A percentile compares a stretch with the other conserved stretches of the same genome.
These are phyloP conservation scores for Amphipoea lucens DNA, from an alignment of 2,888 invertebrate genomes.

Conservation along the genomic window DNA sequence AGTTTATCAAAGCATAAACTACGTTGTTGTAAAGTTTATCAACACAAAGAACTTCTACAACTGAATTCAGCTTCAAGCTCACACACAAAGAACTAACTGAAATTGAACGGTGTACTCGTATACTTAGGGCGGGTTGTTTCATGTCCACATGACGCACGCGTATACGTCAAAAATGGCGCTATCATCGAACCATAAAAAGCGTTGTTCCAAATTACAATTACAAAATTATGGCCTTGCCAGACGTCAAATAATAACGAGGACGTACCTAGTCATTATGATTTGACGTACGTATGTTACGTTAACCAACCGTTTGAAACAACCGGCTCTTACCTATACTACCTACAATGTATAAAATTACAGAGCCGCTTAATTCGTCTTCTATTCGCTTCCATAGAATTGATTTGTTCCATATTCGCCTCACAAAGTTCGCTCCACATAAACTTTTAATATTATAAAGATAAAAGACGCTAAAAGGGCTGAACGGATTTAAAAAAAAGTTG, in stretches of 20 bases:
- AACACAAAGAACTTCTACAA: slow-evolving; percentile 16
- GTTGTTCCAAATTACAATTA: too few species aligned
- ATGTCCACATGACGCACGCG: too few species aligned
- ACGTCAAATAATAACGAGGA: too few species aligned
- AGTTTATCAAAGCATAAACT: slow-evolving; percentile 34
- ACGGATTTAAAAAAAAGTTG: neutral
- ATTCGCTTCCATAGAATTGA: neutral
- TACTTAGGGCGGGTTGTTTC: neutral
- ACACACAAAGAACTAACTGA: slow-evolving; percentile 8
- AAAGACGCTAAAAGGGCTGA: neutral
- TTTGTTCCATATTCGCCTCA: neutral
- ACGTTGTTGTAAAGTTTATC: slow-evolving; percentile 12
- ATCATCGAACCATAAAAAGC: too few species aligned
- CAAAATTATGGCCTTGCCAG: too few species aligned
- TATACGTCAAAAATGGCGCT: too few species aligned
- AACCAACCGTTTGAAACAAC: too few species aligned
- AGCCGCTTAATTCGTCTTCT: too few species aligned
- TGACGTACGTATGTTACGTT: too few species aligned
- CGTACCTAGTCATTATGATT: too few species aligned
- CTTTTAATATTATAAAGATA: too few species aligned
- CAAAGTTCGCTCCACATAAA: neutral
- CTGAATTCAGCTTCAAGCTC: neutral
- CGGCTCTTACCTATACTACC: too few species aligned
- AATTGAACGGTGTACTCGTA: neutral
- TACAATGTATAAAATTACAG: neutral